A percentile compares a stretch with the other conserved stretches of the same genome.
Evolutionary conservation across 1,140 invertebrate species (phyloP).

Genomic region (Drosophila busckii): DNA sequence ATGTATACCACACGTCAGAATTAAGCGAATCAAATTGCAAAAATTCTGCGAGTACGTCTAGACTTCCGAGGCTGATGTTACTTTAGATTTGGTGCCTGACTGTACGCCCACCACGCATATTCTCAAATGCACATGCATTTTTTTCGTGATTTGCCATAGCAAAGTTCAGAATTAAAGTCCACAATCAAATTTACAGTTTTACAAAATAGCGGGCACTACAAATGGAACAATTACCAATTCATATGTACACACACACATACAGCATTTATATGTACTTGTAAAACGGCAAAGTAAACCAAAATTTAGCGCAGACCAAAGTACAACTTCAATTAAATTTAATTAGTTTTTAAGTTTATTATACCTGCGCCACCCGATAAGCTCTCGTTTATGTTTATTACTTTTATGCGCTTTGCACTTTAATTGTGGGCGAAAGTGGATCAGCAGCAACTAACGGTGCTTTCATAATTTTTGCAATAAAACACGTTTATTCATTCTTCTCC

Average conservation of each 20-base stretch:
- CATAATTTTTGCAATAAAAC: conserved; percentile 16
- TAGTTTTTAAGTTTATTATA: conserved; percentile 51
- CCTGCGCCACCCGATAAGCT: conserved; percentile 14
- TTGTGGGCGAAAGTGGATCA: conserved; percentile 5
- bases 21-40: conserved; percentile 1
- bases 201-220: too few species aligned
- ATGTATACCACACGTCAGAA: too few species aligned
- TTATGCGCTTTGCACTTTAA: conserved; percentile 16
- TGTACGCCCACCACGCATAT: too few species aligned
- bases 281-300: too few species aligned
- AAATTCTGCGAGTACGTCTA: conserved; percentile 5
- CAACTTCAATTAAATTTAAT: conserved; percentile 39
- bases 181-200: too few species aligned
- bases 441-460: not conserved
- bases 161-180: too few species aligned
- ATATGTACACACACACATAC: too few species aligned
- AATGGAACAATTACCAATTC: too few species aligned
- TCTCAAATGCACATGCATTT: too few species aligned
- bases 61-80: conserved; percentile 7
- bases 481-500: conserved; percentile 42
- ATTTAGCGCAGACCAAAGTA: conserved; percentile 37
- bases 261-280: too few species aligned
- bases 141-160: too few species aligned
- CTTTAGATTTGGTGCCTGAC: too few species aligned
- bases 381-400: conserved; percentile 19